Percentiles rank a stretch among this genome's conserved stretches.
These are phyloP conservation scores for Lota lota DNA, from an alignment of 2,113 vertebrate genomes.

Conservation along the genomic window DNA sequence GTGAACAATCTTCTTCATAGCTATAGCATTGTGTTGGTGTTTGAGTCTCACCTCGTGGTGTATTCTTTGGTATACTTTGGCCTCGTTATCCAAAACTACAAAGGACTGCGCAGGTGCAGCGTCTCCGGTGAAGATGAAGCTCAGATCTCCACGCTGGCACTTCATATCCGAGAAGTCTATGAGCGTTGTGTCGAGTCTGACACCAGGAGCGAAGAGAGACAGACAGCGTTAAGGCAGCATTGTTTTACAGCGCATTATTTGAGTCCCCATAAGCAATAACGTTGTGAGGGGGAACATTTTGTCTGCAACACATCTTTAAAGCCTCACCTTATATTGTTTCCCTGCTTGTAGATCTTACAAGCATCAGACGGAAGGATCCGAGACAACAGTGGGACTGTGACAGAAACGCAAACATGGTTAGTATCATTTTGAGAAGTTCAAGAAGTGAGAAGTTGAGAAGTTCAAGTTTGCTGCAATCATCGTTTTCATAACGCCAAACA, in stretches of 20 bases:
- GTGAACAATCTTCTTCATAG: no score
- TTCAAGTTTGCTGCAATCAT: neutral
- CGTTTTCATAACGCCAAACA: no score
- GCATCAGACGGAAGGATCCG: constrained; percentile 95
- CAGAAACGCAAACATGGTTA: constrained; percentile 22
- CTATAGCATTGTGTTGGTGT: no score
- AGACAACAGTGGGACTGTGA: constrained; percentile 92
- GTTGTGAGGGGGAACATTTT: neutral
- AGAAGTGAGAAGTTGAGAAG: neutral
- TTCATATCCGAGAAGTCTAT: constrained; percentile 99
- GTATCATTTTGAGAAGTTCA: neutral
- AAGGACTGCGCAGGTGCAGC: constrained; percentile 92
- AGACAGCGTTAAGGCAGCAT: neutral
- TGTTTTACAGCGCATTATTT: constrained; percentile 2
- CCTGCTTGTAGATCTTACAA: constrained; percentile 98
- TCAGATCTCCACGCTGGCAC: constrained; percentile 97
- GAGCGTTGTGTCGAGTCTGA: constrained; percentile 96
- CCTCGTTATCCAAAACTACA: constrained; percentile 96
- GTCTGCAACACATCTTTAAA: neutral
- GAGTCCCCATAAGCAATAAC: neutral
- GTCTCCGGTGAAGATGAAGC: constrained; percentile 97
- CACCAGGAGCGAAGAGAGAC: constrained; percentile 6
- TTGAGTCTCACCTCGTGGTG: constrained; percentile 86
- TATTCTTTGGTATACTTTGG: constrained; percentile 98
- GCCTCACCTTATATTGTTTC: constrained; percentile 93